Evolutionary conservation across 2,113 vertebrate genomes (phyloP), one percentile per base, ranked within the genome.

Genomic region (Heteronetta atricapilla): DNA sequence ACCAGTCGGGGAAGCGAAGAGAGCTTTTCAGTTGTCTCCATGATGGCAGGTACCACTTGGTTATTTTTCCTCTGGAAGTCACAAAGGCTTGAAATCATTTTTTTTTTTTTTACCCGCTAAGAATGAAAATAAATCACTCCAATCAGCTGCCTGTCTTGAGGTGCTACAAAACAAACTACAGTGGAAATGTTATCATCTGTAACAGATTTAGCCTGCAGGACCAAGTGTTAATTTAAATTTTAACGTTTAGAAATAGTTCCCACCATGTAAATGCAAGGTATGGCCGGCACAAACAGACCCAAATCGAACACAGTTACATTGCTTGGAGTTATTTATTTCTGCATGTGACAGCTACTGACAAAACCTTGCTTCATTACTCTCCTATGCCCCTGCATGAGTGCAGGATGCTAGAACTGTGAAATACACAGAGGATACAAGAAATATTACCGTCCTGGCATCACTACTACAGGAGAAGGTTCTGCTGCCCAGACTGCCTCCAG

Each of bases 181-280:
- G 81, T 68, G 77, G 62, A 89, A 95, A 68, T 44, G 86, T 92
- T 97, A 95, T 94, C 91, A 25, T 23, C 23, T 21, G 74, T 89
- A 94, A 85, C 95, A 96, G 84, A 69, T 92, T 94, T 68, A 92
- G 87, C 91, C 91, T 50, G 48, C 69, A 91, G 95, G 73, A 93
- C 62, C 17, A 2, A 33, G 44, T 23, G n/a, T 33, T 93, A 34
- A 56, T 97, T 94, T 94, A 82, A 87, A 84, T 60, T 48, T 89
- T 91, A 91, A 85, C 81, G 44, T 87, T 89, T 92, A 72, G 85
- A 82, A 90, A 52, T 25, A 78, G 34, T 69, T 94, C 85, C 70
- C 56, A 82, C 62, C 44, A 8, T 26, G 19, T 87, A 89, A 95
- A 87, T 44, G 73, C 7, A 34, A 89, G 63, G 84, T 59, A 87